Evolutionary conservation across 2,888 invertebrate genomes (phyloP).

Genomic region (Drosophila bunnanda): DNA sequence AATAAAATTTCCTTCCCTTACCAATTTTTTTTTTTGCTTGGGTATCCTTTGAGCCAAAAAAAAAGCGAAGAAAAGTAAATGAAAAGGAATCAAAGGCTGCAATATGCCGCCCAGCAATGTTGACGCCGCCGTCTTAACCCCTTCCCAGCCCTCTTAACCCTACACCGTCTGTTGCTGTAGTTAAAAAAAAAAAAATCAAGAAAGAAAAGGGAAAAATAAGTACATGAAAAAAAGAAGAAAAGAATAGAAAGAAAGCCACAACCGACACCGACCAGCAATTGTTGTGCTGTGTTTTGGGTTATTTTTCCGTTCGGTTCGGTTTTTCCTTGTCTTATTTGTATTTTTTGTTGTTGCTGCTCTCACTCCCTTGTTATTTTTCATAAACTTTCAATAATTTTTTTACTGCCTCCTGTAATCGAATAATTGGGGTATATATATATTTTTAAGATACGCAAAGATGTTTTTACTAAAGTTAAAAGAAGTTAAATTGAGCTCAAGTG

Average conservation of each 20-base stretch:
- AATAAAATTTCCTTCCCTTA: constrained; percentile 67
- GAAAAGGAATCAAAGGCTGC: constrained; percentile 72
- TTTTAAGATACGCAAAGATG: neutral
- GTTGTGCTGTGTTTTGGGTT: constrained; percentile 50
- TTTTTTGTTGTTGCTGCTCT: constrained; percentile 5
- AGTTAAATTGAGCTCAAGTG: neutral
- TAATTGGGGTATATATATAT: constrained; percentile 3
- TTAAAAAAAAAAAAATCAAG: constrained; percentile 29
- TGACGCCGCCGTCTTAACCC: constrained; percentile 37
- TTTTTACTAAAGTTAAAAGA: neutral
- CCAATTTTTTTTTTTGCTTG: constrained; percentile 4
- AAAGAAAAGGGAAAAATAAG: constrained; percentile 1
- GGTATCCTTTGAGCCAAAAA: constrained; percentile 29
- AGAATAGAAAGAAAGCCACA: constrained; percentile 50
- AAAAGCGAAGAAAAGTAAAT: constrained; percentile 33
- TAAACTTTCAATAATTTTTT: constrained; percentile 76
- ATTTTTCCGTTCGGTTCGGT: constrained; percentile 45
- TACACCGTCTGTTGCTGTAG: constrained; percentile 50
- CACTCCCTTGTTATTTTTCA: constrained; percentile 56
- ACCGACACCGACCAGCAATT: constrained; percentile 69
- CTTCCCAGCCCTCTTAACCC: constrained; percentile 41
- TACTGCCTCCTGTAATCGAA: constrained; percentile 43
- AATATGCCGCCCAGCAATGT: constrained; percentile 61
- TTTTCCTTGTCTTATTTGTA: constrained; percentile 19
- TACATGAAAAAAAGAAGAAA: neutral